Evolutionary conservation across 2,797 vertebrate species (phyloP), one percentile per base, ranked within the genome.

Genomic region (Rhincodon typus): DNA sequence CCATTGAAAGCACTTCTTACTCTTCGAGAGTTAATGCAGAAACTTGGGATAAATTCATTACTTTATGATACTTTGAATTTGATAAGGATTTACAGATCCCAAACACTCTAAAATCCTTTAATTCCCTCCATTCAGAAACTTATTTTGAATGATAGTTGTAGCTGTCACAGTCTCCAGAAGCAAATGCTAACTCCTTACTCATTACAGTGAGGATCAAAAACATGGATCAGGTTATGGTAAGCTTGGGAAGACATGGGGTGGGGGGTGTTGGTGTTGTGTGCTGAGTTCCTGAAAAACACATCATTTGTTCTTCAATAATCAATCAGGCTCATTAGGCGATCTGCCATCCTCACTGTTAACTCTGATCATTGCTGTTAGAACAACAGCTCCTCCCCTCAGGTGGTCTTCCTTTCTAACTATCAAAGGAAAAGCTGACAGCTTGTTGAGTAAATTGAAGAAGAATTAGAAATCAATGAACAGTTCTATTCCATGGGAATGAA

Each of bases 161-260:
- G 38, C 70, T 94, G 67, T 30, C 42, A 53, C 12, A 25, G 15
- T 50, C 57, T 69, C 13, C 67, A 77, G 94, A 42, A 95, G 70
- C 17, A 77, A 77, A 77, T 95, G 42, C 50, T 74, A 74, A 94
- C 30, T 77, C 70, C 70, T 95, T 95, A 95, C 34, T 77, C 34
- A 23, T 53, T 50, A 94, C 15, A 42, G 19, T 30, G 34, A 74
- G 27, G 62, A n/a, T 94, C 62, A 46, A 34, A n/a, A 42, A 38
- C 70, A 30, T 30, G 30, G 42, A 4, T 34, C n/a, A 38, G n/a
- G n/a, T 69, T 93, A 62, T 93, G 53, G 30, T 90, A n/a, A 34
- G 53, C 25, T 90, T 69, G 90, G 66, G 8, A 34, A 4, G 57
- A 34, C 17, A 8, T 77, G 79, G 30, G 15, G 79, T 7, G 2